A percentile compares a stretch with the other conserved stretches of the same genome.
Evolutionary conservation across 2,888 invertebrate species (phyloP).

Genomic region (Polydesmus complanatus): DNA sequence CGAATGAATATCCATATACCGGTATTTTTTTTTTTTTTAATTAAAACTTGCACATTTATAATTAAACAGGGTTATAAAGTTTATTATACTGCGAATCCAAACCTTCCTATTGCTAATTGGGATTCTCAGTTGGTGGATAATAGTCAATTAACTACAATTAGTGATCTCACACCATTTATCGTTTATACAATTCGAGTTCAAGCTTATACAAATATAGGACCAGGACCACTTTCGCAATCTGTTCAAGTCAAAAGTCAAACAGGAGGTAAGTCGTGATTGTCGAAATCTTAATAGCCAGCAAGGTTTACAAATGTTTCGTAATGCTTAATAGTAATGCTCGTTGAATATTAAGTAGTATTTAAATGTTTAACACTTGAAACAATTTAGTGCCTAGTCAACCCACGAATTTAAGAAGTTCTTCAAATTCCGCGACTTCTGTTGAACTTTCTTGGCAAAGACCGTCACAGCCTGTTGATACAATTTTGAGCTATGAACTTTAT

Average conservation of each 20-base stretch:
- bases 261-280: slow-evolving; percentile 48
- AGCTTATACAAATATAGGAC: slow-evolving; percentile 85
- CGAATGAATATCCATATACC: neutral
- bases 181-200: slow-evolving; percentile 91
- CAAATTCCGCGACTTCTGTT: slow-evolving; percentile 79
- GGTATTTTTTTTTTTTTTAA: slow-evolving; percentile 14
- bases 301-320: neutral
- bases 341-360: too few relatives aligned
- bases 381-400: slow-evolving; percentile 82
- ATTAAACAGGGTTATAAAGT: slow-evolving; percentile 79
- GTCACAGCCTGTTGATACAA: slow-evolving; percentile 77
- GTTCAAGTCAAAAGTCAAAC: slow-evolving; percentile 96
- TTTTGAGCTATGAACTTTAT: slow-evolving; percentile 87
- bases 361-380: neutral
- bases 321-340: neutral
- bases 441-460: slow-evolving; percentile 87
- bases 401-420: slow-evolving; percentile 68
- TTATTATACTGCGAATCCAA: slow-evolving; percentile 82
- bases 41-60: neutral
- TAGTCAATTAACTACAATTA: slow-evolving; percentile 80
- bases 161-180: slow-evolving; percentile 75
- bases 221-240: slow-evolving; percentile 86
- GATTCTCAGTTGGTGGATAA: slow-evolving; percentile 85
- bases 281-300: neutral
- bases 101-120: slow-evolving; percentile 77